Percentiles rank a stretch among this genome's conserved stretches.
Evolutionary conservation across 2,797 vertebrate genomes (phyloP).

Genomic region (Enteromius viviparus): DNA sequence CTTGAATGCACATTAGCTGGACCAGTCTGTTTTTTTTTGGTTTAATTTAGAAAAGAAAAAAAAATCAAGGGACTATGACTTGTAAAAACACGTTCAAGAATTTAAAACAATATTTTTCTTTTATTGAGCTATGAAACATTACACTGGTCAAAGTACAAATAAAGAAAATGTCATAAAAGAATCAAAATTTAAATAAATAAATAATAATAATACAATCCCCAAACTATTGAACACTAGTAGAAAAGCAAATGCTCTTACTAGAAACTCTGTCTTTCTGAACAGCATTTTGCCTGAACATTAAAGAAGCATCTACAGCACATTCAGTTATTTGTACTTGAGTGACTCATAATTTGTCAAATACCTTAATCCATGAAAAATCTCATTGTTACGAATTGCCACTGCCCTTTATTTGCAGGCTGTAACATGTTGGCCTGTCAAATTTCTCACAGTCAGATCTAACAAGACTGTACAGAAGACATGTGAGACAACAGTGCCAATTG

Average conservation of each 20-base stretch:
- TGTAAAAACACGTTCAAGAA: not conserved
- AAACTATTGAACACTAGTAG: too few species aligned
- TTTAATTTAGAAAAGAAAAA: too few species aligned
- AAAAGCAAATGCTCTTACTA: too few species aligned
- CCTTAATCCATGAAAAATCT: conserved; percentile 1
- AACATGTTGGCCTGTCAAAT: conserved; percentile 10
- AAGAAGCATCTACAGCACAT: not conserved
- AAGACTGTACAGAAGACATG: conserved; percentile 46
- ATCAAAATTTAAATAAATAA: not conserved
- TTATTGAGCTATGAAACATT: not conserved
- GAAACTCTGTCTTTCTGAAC: too few species aligned
- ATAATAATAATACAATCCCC: too few species aligned
- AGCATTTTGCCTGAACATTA: not conserved
- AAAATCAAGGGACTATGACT: too few species aligned
- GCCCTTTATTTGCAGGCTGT: not conserved
- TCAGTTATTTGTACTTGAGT: not conserved
- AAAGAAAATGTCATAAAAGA: not conserved
- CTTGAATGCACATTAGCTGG: too few species aligned
- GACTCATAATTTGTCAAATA: not conserved
- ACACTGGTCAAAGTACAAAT: not conserved
- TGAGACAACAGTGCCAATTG: conserved; percentile 38
- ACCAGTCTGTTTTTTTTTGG: too few species aligned
- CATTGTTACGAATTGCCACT: not conserved
- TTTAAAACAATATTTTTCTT: not conserved
- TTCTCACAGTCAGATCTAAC: conserved; percentile 46